These are phyloP conservation scores for Nysson spinosus DNA, from an alignment of 2,888 invertebrate species.

Conservation along the genomic window DNA sequence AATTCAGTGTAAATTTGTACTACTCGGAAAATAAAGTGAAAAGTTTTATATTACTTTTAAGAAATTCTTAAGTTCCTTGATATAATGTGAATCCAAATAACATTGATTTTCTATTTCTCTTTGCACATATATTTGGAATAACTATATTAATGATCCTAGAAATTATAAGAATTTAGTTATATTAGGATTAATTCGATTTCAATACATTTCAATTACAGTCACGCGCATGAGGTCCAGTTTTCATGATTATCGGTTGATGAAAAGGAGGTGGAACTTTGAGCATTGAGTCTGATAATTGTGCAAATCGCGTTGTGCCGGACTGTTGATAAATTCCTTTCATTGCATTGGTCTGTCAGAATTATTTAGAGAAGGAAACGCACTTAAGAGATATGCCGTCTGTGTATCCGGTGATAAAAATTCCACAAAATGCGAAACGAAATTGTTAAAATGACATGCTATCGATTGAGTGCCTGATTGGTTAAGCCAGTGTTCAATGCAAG, in stretches of 20 bases:
- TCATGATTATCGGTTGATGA: constrained; percentile 29
- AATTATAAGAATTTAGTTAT: too few species aligned
- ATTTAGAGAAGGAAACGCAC: not conserved
- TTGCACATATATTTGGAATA: too few species aligned
- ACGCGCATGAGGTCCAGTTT: constrained; percentile 32
- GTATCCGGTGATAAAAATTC: constrained; percentile 28
- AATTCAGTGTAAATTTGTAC: too few species aligned
- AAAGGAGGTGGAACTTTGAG: constrained; percentile 29
- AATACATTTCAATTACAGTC: not conserved
- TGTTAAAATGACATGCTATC: constrained; percentile 68
- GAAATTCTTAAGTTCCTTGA: too few species aligned
- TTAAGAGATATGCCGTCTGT: not conserved
- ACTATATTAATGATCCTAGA: too few species aligned
- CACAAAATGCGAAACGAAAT: constrained; percentile 48
- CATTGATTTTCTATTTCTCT: too few species aligned
- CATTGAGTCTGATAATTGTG: constrained; percentile 13
- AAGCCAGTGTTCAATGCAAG: constrained; percentile 78
- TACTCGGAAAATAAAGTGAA: too few species aligned
- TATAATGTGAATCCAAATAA: too few species aligned
- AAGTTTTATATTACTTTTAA: too few species aligned
- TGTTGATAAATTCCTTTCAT: constrained; percentile 13
- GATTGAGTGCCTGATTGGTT: constrained; percentile 75
- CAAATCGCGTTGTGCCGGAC: constrained; percentile 7
- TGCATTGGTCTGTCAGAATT: not conserved
- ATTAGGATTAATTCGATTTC: not conserved